Evolutionary conservation across 2,113 vertebrate genomes (phyloP).

Genomic region (Tauraco erythrolophus): DNA sequence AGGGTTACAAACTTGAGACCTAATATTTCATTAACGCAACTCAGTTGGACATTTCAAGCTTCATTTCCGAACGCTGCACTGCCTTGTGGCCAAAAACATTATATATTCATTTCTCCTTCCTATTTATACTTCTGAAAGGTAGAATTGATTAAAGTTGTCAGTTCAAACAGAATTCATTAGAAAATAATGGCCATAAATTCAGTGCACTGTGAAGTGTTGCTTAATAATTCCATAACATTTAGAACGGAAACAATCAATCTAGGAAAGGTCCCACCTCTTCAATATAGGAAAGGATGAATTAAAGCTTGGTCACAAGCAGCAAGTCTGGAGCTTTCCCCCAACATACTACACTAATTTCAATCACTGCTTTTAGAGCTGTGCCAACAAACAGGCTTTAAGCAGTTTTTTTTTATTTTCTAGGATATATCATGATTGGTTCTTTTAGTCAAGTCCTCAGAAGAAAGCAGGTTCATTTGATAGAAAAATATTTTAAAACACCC

Average conservation of each 20-base stretch:
- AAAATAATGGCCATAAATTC: constrained; percentile 48
- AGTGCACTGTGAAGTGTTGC: background rate
- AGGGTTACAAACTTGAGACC: background rate
- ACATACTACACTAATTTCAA: background rate
- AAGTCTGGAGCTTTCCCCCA: background rate
- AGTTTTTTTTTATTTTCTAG: background rate
- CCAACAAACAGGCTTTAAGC: background rate
- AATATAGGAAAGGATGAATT: background rate
- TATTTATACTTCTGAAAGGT: constrained; percentile 21
- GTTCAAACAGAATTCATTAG: constrained; percentile 52
- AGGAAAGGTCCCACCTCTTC: background rate
- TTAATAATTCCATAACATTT: constrained; percentile 57
- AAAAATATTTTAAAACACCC: background rate
- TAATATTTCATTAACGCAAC: constrained; percentile 11
- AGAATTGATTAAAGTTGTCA: constrained; percentile 57
- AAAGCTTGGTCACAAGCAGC: background rate
- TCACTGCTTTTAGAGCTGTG: background rate
- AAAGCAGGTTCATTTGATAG: background rate
- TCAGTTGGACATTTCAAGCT: background rate
- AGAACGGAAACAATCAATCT: constrained; percentile 23
- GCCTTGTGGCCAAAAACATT: background rate
- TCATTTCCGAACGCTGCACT: background rate
- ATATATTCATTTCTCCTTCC: background rate
- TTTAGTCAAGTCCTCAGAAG: background rate
- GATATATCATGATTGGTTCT: background rate